Base-by-base conservation (phyloP, 2,113 vertebrate species). In the Silurus asotus region DNA sequence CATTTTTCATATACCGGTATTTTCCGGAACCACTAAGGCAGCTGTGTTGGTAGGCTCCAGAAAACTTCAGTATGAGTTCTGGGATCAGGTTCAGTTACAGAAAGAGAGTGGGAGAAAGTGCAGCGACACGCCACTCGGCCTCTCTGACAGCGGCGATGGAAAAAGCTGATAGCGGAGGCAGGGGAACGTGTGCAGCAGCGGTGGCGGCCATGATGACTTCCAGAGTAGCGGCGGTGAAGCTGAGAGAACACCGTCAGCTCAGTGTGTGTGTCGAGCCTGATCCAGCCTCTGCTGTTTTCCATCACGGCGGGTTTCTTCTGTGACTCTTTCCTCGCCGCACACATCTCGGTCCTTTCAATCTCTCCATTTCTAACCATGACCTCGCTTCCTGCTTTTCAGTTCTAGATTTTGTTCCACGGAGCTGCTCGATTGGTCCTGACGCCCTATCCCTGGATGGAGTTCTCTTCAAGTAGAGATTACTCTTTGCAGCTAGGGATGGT, bases 181-280 rank as follows among this genome's bases (percentile, higher is more conserved):
- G 67, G 56, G 85, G 69, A 82, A 64, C 56, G 79, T 82, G 85
- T 76, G 79, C 70, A 61, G 77, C 65, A 7, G 75, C 28, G 23
- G 55, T 25, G 67, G 79, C n/a, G 58, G 67, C 79, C 59, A 17
- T 86, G 79, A 88, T 72, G 81, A 74, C 58, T 81, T 78, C 81
- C 85, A 86, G 75, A 81, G 81, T 83, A 65, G 19, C 4, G 53
- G 74, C 55, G 55, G 74, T 64, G 84, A 82, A 69, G 69, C 37
- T 64, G 78, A 86, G 79, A 75, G 56, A 51, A 86, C 62, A 81
- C 55, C 74, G 85, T 74, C 85, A 86, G 78, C 85, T 74, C 78
- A 86, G 65, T 80, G 84, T 83, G 87, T 83, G 87, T 83, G 84
- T 83, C 81, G 61, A 75, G 84, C 8, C 37, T 49, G 10, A 64